Base-by-base conservation (phyloP, 2,888 invertebrate species). In the Choreutis nemorana region DNA sequence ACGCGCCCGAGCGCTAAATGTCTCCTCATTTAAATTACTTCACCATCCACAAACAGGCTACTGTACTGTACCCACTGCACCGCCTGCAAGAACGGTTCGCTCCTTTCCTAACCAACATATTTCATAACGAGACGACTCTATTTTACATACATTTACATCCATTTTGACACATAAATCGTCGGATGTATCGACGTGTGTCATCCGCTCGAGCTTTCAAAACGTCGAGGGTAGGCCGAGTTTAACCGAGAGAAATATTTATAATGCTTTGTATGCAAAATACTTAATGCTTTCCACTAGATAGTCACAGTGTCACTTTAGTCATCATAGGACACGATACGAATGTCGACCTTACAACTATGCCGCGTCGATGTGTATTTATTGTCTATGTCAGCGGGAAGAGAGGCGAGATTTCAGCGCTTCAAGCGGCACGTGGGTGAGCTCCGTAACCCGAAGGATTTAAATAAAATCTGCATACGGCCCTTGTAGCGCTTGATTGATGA, bases 261-360 rank as follows among this genome's bases (percentile, higher is more conserved):
- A 67, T 52, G 59, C 75, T 78, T 78, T 78, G 77, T 78, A 78
- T 78, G 77, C 75, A 71, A 78, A 77, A 65, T 59, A 56, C 48
- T 56, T 63, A 62, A 68, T 60, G 60, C 63, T 61, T 66, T 64
- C 58, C 55, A 54, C 51, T 56, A 50, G 46, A 45, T 48, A 46
- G 44, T 44, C 40, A 48, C 50, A 55, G 50, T 58, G 60, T 56
- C 59, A 55, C 50, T 62, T 51, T 54, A 56, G 49, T 50, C 52
- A 52, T 48, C 46, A 35, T 39, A 30, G 39, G 36, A 40, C 33
- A 43, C 41, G 44, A 52, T 40, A 45, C 55, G 48, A 70, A 53
- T 62, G 45, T 64, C 55, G 48, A 62, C 67, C 60, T 57, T 64
- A 63, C 33, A 39, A 39, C 36, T 39, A 41, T 40, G 47, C 31